These are phyloP conservation scores for Hylia prasina DNA, from an alignment of 2,113 vertebrate species.

Conservation along the genomic window DNA sequence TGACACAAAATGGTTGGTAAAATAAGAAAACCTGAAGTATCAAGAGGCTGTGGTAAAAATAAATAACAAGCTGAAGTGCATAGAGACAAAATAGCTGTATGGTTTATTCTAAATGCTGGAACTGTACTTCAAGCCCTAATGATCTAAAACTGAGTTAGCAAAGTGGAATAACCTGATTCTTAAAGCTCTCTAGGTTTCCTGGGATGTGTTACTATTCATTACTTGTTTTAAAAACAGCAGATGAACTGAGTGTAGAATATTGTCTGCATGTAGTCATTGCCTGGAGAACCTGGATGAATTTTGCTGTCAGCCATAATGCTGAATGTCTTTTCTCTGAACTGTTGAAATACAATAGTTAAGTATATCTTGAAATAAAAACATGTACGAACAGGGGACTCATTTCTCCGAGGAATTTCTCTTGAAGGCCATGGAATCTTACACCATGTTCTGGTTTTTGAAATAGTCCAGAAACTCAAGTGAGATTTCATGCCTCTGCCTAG, in stretches of 20 bases:
- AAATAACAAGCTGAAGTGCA: neutral
- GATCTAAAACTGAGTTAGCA: neutral
- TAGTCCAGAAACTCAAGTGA: neutral
- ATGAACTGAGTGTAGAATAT: neutral
- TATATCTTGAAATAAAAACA: neutral
- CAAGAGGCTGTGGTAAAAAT: neutral
- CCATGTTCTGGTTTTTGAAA: neutral
- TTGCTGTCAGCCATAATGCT: rapidly evolving
- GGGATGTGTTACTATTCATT: neutral
- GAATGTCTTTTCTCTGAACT: neutral
- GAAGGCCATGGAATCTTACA: neutral
- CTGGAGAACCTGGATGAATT: neutral
- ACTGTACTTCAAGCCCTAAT: neutral
- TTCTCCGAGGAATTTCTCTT: neutral
- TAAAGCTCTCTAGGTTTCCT: neutral
- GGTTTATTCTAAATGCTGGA: neutral
- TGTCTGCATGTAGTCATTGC: neutral
- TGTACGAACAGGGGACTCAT: neutral
- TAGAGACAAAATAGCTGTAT: neutral
- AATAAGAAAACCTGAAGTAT: neutral
- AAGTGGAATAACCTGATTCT: neutral
- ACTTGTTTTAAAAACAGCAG: neutral
- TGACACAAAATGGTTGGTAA: neutral
- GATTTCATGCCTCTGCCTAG: neutral
- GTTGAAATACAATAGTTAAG: neutral